phyloP scores from a whole-genome alignment of 2,797 vertebrate species.

The Myotis planiceps region DNA sequence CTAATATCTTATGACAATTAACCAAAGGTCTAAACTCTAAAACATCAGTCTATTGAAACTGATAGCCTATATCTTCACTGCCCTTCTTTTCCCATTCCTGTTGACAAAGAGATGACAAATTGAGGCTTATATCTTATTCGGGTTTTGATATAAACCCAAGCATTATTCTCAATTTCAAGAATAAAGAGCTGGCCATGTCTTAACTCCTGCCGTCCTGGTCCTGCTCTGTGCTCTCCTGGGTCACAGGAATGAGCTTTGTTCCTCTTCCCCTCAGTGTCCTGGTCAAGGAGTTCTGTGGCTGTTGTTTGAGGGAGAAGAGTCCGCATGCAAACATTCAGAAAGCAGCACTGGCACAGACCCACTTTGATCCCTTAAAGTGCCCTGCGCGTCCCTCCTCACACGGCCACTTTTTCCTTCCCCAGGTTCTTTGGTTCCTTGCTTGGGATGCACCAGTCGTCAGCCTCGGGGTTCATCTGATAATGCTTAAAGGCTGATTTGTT shows the following conservation, averaged over 20 bases:
- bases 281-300: not conserved
- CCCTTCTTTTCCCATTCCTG: not conserved
- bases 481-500: constrained; percentile 96
- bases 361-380: constrained; percentile 73
- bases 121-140: not conserved
- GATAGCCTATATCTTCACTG: not conserved
- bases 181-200: not conserved
- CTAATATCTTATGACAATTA: not conserved
- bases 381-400: constrained; percentile 75
- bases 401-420: constrained; percentile 87
- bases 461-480: constrained; percentile 93
- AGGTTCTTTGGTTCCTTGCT: constrained; percentile 94
- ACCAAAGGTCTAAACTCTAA: not conserved
- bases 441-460: constrained; percentile 98
- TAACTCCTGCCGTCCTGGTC: not conserved
- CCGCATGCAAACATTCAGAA: constrained; percentile 29
- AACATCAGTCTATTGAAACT: not conserved
- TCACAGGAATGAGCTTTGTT: constrained; percentile 7
- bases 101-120: not conserved
- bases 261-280: constrained; percentile 29
- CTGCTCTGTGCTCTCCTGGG: not conserved
- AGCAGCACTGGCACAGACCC: constrained; percentile 24
- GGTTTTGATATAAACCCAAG: not conserved
- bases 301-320: not conserved
- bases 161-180: not conserved